Conservation (phyloP, 2,888 invertebrate genomes). For the Cheilosia pagana region DNA sequence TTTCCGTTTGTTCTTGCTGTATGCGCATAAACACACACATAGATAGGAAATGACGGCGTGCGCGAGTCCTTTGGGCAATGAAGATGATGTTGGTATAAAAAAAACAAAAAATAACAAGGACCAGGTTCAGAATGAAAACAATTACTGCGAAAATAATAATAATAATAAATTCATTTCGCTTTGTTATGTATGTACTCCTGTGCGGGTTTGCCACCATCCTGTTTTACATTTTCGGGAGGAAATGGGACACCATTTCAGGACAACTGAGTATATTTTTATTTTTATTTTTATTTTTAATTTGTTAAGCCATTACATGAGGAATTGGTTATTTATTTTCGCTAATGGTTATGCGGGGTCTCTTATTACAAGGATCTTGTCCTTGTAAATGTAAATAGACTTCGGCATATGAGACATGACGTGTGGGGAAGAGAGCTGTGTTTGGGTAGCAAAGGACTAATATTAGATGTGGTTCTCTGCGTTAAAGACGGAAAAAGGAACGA, state of each 20-base stretch:
- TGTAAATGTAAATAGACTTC: too few relatives aligned
- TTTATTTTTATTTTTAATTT: slow-evolving; percentile 13
- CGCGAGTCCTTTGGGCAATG: slow-evolving; percentile 52
- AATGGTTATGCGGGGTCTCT: too few relatives aligned
- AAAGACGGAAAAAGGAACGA: too few relatives aligned
- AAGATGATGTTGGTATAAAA: slow-evolving; percentile 26
- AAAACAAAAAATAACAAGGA: not conserved
- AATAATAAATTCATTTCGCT: slow-evolving; percentile 58
- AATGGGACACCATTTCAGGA: slow-evolving; percentile 24
- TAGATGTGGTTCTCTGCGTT: too few relatives aligned
- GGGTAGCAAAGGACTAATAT: too few relatives aligned
- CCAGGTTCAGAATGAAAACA: slow-evolving; percentile 45
- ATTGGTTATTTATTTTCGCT: slow-evolving; percentile 10
- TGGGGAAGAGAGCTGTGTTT: too few relatives aligned
- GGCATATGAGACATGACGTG: too few relatives aligned
- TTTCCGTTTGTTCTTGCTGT: slow-evolving; percentile 47
- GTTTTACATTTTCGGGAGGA: slow-evolving; percentile 28
- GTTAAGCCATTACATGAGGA: slow-evolving; percentile 7
- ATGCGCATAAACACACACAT: slow-evolving; percentile 27
- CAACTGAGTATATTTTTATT: slow-evolving; percentile 12
- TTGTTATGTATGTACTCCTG: slow-evolving; percentile 42
- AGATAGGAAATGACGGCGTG: slow-evolving; percentile 41
- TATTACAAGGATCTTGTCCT: too few relatives aligned
- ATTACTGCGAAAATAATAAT: slow-evolving; percentile 60
- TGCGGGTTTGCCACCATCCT: slow-evolving; percentile 20